phyloP scores from a whole-genome alignment of 1,140 invertebrate genomes.

The Fopius arisanus region DNA sequence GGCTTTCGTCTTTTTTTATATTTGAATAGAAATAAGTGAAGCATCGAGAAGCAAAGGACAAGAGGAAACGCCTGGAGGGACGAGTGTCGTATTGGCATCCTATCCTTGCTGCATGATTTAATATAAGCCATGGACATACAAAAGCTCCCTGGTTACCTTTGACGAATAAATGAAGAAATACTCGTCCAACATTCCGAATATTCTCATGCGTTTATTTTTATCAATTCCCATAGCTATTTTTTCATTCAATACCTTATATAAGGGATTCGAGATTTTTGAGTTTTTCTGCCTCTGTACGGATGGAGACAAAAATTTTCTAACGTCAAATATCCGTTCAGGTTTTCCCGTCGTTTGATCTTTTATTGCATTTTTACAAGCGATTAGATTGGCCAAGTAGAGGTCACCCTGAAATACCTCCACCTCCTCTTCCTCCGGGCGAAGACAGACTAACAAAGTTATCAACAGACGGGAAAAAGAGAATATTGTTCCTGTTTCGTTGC shows the following conservation, averaged over 20 bases:
- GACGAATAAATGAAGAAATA: slow-evolving; percentile 57
- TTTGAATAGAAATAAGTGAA: neutral
- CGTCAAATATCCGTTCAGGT: slow-evolving; percentile 46
- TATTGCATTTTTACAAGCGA: slow-evolving; percentile 62
- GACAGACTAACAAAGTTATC: slow-evolving; percentile 26
- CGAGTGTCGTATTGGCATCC: slow-evolving; percentile 47
- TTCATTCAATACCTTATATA: neutral
- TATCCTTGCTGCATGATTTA: slow-evolving; percentile 52
- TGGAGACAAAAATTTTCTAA: neutral
- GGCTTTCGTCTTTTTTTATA: neutral
- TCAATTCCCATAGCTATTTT: neutral
- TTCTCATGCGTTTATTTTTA: neutral
- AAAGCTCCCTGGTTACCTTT: slow-evolving; percentile 48
- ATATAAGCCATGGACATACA: slow-evolving; percentile 52
- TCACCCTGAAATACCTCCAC: neutral
- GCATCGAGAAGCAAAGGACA: neutral
- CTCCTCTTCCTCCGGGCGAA: neutral
- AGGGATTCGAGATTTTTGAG: neutral
- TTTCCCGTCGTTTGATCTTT: slow-evolving; percentile 52
- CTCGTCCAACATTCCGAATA: slow-evolving; percentile 38
- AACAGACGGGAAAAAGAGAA: slow-evolving; percentile 41
- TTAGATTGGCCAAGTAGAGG: slow-evolving; percentile 55
- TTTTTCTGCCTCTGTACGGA: neutral
- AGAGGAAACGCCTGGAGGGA: slow-evolving; percentile 31
- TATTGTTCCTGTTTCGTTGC: slow-evolving; percentile 58